Conservation (phyloP, 1,140 invertebrate species). For the Meloidogyne floridensis region DNA sequence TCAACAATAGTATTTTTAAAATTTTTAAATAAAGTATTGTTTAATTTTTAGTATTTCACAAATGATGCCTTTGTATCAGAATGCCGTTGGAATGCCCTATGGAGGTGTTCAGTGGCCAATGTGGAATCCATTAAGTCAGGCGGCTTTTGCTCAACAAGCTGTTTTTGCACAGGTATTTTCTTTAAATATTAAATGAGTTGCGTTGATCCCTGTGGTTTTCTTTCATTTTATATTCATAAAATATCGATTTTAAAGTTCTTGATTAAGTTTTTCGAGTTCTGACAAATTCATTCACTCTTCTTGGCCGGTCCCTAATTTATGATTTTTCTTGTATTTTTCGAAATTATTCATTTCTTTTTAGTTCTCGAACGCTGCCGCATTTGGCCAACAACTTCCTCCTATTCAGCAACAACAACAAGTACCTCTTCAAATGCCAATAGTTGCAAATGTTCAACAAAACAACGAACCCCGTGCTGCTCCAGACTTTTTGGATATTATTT, state of each 20-base stretch:
- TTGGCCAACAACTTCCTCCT: not conserved
- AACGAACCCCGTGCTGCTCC: constrained; percentile 1
- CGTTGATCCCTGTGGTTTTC: not conserved
- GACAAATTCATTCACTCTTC: not conserved
- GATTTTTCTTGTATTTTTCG: too few relatives aligned
- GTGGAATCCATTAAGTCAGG: constrained; percentile 2
- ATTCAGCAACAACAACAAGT: not conserved
- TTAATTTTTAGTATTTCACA: constrained; percentile 36
- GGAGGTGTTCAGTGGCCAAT: not conserved
- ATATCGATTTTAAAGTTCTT: too few relatives aligned
- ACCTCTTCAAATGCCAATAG: not conserved
- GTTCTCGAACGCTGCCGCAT: not conserved
- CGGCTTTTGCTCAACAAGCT: not conserved
- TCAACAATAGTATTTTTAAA: constrained; percentile 39
- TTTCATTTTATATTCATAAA: not conserved
- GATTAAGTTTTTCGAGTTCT: too few relatives aligned
- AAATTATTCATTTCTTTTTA: not conserved
- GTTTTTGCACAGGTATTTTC: constrained; percentile 8
- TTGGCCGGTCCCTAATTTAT: too few relatives aligned
- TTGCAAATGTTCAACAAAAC: not conserved
- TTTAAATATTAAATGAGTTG: not conserved
- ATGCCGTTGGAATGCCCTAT: not conserved
- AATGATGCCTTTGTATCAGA: constrained; percentile 33
- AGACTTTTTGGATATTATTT: constrained; percentile 9
- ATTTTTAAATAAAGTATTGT: not conserved